phyloP scores from a whole-genome alignment of 1,140 invertebrate species.

The Nymphalis io region DNA sequence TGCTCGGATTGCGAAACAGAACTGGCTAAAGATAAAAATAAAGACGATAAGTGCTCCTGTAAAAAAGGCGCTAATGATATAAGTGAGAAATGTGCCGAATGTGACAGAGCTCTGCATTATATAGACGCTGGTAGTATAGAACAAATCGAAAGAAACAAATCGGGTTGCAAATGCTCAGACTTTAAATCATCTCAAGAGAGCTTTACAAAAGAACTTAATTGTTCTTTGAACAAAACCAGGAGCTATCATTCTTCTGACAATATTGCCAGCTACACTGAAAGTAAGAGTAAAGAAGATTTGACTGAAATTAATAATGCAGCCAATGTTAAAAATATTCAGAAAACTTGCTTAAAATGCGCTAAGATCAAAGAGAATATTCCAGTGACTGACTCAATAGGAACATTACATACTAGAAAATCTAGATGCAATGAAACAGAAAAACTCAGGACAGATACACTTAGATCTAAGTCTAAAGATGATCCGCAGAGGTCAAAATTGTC shows the following conservation, averaged over 20 bases:
- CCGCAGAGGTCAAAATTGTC: conserved; percentile 77
- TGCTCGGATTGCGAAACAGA: conserved; percentile 72
- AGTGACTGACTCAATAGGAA: conserved; percentile 59
- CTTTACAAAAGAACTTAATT: conserved; percentile 64
- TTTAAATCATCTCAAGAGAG: conserved; percentile 76
- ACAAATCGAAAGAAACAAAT: conserved; percentile 62
- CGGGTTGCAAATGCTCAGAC: conserved; percentile 65
- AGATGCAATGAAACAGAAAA: conserved; percentile 67
- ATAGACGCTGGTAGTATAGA: conserved; percentile 69
- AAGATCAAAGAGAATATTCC: conserved; percentile 79
- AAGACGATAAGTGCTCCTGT: conserved; percentile 59
- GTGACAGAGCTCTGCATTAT: conserved; percentile 66
- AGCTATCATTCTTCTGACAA: conserved; percentile 75
- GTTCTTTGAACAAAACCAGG: conserved; percentile 65
- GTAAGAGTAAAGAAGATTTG: conserved; percentile 67
- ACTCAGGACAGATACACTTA: conserved; percentile 55
- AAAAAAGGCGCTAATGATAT: conserved; percentile 47
- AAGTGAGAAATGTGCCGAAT: conserved; percentile 69
- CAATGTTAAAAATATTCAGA: conserved; percentile 65
- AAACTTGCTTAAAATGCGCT: conserved; percentile 77
- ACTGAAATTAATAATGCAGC: conserved; percentile 59
- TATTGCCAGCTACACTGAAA: conserved; percentile 67
- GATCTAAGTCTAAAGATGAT: conserved; percentile 78
- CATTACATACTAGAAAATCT: conserved; percentile 59
- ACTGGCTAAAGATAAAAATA: conserved; percentile 52